Percentiles rank a stretch among this genome's conserved stretches.
Evolutionary conservation across 92 coral and sea anemone genomes (phyloP).

Genomic region (Paramuricea clavata): DNA sequence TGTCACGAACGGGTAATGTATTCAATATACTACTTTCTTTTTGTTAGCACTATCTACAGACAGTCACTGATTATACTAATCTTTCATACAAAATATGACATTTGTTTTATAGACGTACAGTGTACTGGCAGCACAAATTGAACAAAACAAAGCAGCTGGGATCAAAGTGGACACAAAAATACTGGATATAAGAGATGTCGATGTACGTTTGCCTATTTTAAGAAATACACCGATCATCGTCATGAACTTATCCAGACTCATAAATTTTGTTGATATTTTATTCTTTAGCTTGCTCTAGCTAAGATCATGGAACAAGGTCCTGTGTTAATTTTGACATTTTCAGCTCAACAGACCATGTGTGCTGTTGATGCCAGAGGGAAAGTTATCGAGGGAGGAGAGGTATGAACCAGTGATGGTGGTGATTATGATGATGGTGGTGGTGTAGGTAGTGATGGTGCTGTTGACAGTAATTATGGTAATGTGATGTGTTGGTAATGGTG

Average conservation of each 20-base stretch:
- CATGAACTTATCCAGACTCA: no score
- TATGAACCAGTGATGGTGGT: constrained; percentile 6
- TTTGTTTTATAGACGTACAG: constrained; percentile 81
- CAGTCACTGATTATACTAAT: neutral
- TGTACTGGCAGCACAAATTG: constrained; percentile 95
- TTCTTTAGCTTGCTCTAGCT: constrained; percentile 89
- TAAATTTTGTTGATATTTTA: neutral
- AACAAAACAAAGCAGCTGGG: constrained; percentile 91
- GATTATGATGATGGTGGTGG: neutral
- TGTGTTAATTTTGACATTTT: constrained; percentile 89
- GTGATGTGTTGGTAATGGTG: neutral
- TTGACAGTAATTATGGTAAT: neutral
- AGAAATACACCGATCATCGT: no score
- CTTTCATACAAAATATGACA: neutral
- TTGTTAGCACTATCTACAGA: neutral
- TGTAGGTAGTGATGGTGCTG: neutral
- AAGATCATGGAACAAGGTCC: constrained; percentile 99
- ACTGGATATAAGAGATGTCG: constrained; percentile 95
- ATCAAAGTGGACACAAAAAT: constrained; percentile 87
- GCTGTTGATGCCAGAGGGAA: constrained; percentile 86
- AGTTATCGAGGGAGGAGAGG: constrained; percentile 97
- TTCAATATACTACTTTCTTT: no score
- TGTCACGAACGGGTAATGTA: constrained; percentile 95
- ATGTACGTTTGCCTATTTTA: constrained; percentile 72
- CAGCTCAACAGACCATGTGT: constrained; percentile 93